Conservation (phyloP, 2,113 vertebrate species). For the Verasper variegatus region DNA sequence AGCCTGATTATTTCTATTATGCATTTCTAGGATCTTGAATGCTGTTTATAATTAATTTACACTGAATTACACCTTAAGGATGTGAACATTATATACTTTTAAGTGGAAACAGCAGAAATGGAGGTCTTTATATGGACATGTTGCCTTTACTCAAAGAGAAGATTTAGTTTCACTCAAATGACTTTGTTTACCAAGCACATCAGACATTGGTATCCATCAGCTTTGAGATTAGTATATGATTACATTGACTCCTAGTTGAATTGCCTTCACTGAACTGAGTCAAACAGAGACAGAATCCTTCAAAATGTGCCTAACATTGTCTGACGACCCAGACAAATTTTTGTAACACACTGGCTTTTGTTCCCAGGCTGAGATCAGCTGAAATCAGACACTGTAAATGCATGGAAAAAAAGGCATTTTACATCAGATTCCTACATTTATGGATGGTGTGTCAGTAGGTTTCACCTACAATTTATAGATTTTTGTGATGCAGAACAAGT, state of each 20-base stretch:
- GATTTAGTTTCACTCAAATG: background rate
- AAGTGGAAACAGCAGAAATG: background rate
- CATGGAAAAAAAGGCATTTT: constrained; percentile 36
- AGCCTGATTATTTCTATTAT: background rate
- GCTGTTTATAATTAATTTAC: background rate
- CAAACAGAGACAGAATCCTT: background rate
- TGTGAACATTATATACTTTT: background rate
- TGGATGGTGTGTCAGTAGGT: constrained; percentile 35
- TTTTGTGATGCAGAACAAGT: constrained; percentile 32
- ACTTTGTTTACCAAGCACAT: constrained; percentile 25
- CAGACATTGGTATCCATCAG: background rate
- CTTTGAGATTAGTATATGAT: background rate
- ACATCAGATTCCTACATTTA: constrained; percentile 50
- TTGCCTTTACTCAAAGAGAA: background rate
- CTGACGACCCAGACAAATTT: background rate
- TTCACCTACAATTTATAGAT: constrained; percentile 48
- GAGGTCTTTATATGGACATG: background rate
- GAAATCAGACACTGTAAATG: constrained; percentile 34
- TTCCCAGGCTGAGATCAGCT: constrained; percentile 31
- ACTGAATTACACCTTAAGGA: background rate
- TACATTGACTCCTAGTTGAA: background rate
- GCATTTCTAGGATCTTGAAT: background rate
- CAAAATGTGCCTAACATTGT: constrained; percentile 24
- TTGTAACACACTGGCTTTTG: constrained; percentile 1
- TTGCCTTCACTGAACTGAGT: background rate